Base-by-base conservation (phyloP, 1,140 invertebrate species). In the Formica exsecta region DNA sequence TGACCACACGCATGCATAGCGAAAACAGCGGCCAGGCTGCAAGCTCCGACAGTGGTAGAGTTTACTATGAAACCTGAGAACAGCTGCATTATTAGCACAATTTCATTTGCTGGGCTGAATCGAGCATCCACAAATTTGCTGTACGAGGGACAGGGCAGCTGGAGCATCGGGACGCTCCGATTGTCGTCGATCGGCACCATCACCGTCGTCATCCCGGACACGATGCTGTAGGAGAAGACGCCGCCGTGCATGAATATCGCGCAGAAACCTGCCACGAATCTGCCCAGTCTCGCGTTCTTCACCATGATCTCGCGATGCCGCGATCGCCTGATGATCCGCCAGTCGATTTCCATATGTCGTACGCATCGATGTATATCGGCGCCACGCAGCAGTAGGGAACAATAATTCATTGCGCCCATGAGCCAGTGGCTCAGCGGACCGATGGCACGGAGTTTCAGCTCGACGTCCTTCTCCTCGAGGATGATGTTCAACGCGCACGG, bases 1-100 rank as follows among this genome's bases (percentile, higher is more conserved):
- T 92, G 90, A 0, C 89, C 91, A n/a, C 90, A 91, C 0, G 89
- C 87, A 22, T 92, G 91, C 38, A 70, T 85, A 7, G 88, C 89
- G 25, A 92, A 83, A 25, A 88, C 66, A 1, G 81, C 89, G 4
- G 83, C 88, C n/a, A 91, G 44, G 32, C 87, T 91, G 61, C 86
- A 90, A 6, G 86, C 71, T 9, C 86, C 57, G 5, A 83, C 85
- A 8, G 61, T 86, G 0, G 83, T 74, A 0, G 91, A 88, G 29
- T 87, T 85, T 9, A 86, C 64, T 22, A 86, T 38, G 19, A 86
- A 70, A 19, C 74, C 51, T 0, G 73, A 79, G 1, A 89, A 7
- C 3, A 57, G 38, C 64, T 89, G 85, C 51, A 38, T 68, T 25
- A 16, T 9, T 29, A 75, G 61, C 1, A 88, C 59, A 11, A 91